Evolutionary conservation across 2,113 vertebrate species (phyloP), one percentile per base, ranked within the genome.

Genomic region (Actenoides lindsayi): DNA sequence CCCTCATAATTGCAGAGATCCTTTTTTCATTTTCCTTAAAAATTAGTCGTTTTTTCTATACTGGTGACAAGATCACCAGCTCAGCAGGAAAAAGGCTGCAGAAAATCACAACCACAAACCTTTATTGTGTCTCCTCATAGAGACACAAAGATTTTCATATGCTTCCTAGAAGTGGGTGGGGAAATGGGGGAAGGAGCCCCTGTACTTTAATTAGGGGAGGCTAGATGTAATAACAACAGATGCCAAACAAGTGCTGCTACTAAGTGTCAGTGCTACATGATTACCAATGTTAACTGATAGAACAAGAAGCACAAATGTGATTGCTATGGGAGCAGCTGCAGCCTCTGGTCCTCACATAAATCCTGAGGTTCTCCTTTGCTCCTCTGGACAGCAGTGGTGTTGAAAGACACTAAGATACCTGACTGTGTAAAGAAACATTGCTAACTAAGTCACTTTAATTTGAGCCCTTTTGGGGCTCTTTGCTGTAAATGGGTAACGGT

Each of bases 1-100:
- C 82, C 74, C 87, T 97, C 90, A 93, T 97, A 97, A 98, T 77
- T 96, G 95, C 97, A 95, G 79, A 96, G 92, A 97, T 96, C 83
- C 79, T 89, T 97, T 97, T 98, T 96, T 97, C 94, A 96, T 96
- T 97, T 94, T 96, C 81, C 93, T 97, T 94, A 96, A 93, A 97
- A 97, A 94, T 68, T 19, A 93, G 65, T 75, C n/a, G 90, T 91
- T 84, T 92, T 94, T 92, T 88, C 89, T 89, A 64, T 44, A 83
- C 71, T 82, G 90, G 95, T 93, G 90, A 97, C 95, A 97, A 97
- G 87, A 96, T 96, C 93, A 90, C 77, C 76, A 97, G 89, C 92
- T 97, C 74, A 60, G 77, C 83, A 96, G 90, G 93, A 96, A 92
- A 82, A 96, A 91, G 24, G 88, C 92, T 94, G 83, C 75, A 79